These are phyloP conservation scores for Virgularia gustaviana DNA, from an alignment of 92 coral and sea anemone species.

Conservation along the genomic window DNA sequence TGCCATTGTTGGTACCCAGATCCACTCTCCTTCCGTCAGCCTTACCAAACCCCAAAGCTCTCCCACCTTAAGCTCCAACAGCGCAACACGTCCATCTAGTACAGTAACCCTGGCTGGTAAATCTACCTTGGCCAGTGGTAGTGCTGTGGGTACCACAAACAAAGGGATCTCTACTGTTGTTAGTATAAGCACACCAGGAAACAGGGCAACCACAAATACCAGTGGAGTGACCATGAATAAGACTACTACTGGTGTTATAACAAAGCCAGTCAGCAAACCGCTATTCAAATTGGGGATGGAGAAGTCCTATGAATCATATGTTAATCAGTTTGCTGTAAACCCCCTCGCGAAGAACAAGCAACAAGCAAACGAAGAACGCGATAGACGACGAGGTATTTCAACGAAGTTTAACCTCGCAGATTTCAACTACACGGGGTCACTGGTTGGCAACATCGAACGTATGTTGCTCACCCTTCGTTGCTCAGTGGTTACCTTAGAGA, in stretches of 20 bases:
- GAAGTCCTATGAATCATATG: conserved; percentile 65
- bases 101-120: background rate
- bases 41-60: background rate
- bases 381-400: conserved; percentile 73
- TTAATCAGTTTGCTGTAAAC: conserved; percentile 76
- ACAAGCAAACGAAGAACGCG: conserved; percentile 85
- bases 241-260: background rate
- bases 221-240: background rate
- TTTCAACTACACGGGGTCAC: conserved; percentile 71
- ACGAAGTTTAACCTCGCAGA: conserved; percentile 79
- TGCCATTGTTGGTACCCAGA: background rate
- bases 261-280: background rate
- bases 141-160: background rate
- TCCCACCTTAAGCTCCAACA: background rate
- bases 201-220: background rate
- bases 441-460: conserved; percentile 74
- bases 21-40: background rate
- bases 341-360: conserved; percentile 83
- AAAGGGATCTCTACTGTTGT: too few species aligned
- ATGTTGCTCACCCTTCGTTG: conserved; percentile 82
- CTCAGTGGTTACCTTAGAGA: conserved; percentile 81
- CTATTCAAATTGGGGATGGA: conserved; percentile 87
- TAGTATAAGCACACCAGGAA: too few species aligned
- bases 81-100: background rate
- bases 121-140: background rate